Evolutionary conservation across 2,113 vertebrate species (phyloP), one percentile per base, ranked within the genome.

Genomic region (Planiliza haematocheilus): DNA sequence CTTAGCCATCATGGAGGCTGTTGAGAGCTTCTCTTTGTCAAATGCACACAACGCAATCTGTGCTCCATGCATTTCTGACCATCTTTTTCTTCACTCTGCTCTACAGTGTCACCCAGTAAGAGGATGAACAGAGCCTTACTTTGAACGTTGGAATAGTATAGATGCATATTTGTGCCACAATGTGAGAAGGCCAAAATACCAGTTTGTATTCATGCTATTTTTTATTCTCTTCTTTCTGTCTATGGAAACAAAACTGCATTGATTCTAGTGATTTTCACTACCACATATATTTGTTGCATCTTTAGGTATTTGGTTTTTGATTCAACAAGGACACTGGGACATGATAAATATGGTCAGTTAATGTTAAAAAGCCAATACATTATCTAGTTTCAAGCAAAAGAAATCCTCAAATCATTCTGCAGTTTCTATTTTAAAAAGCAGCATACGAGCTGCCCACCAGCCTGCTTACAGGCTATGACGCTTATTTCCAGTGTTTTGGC

Each of bases 41-140:
- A 82, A 83, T 14, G 68, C 71, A 84, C 74, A 89, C 70, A 88
- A 82, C 68, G 62, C 84, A 89, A 77, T 85, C 83, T 87, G 83
- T 83, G 56, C 61, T 59, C 24, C 20, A 17, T 30, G 60, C 59
- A 70, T 10, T 62, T 50, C 41, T 70, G 1, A 2, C 21, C 43
- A 36, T 72, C 17, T 81, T 36, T 51, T 63, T 21, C 76, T 63
- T 76, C 46, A 11, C 57, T 67, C 30, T n/a, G 8, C 30, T 82
- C 53, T 21, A 36, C 14, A 49, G 46, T 39, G 16, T 86, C 64
- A 43, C 56, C 58, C 12, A 21, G 18, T 30, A 30, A 75, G 55
- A 55, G 38, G 37, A 63, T 64, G 50, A 82, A 60, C 49, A 68
- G 49, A 65, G 38, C 43, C 39, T 59, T 13, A 17, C 17, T 42